A percentile compares a stretch with the other conserved stretches of the same genome.
Conservation (phyloP, 2,888 invertebrate genomes). For the Leptinotarsa haldemani region DNA sequence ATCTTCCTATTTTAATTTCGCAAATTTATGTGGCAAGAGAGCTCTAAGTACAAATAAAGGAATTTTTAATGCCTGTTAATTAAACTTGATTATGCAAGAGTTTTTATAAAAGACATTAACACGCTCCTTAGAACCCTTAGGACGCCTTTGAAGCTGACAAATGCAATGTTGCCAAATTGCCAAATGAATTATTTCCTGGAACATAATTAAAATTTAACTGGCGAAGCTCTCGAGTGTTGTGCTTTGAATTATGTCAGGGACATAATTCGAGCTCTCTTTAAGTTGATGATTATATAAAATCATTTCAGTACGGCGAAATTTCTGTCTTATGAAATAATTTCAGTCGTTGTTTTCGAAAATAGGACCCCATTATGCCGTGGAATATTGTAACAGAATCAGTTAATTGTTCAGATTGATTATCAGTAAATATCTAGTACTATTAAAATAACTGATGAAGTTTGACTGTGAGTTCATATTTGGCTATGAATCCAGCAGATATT, state of each 20-base stretch:
- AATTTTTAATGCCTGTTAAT: slow-evolving; percentile 43
- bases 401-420: no score
- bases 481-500: no score
- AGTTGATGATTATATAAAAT: no score
- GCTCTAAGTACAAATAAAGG: slow-evolving; percentile 35
- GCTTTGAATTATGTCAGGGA: not conserved
- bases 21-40: slow-evolving; percentile 40
- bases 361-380: no score
- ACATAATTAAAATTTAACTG: slow-evolving; percentile 42
- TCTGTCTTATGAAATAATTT: no score
- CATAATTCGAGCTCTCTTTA: not conserved
- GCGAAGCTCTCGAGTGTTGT: not conserved
- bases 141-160: slow-evolving; percentile 32
- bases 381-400: no score
- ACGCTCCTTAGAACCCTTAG: slow-evolving; percentile 40
- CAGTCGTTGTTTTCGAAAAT: no score
- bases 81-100: slow-evolving; percentile 46
- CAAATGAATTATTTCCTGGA: slow-evolving; percentile 35
- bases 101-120: slow-evolving; percentile 46
- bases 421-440: no score
- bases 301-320: no score
- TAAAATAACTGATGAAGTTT: no score
- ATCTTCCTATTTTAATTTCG: slow-evolving; percentile 44
- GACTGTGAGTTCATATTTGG: no score
- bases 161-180: slow-evolving; percentile 38